Percentiles rank a stretch among this genome's conserved stretches.
Conservation (phyloP, 2,113 vertebrate genomes). For the Equus przewalskii region DNA sequence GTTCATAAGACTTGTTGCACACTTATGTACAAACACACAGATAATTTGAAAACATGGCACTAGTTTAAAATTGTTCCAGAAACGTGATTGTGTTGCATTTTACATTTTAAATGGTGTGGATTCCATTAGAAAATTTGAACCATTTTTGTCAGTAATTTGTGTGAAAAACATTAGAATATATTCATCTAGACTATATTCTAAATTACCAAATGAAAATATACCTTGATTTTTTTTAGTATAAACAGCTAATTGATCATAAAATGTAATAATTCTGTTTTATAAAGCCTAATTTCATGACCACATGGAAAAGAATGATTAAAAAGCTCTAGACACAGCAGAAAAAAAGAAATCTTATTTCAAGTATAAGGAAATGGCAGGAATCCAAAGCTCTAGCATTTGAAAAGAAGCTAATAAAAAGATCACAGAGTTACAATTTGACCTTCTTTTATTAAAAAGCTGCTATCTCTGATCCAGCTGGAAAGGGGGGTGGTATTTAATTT, state of each 20-base stretch:
- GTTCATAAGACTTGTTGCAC: background rate
- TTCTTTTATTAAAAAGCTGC: conserved; percentile 77
- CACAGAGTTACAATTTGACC: conserved; percentile 66
- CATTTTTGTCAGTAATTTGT: background rate
- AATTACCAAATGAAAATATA: conserved; percentile 9
- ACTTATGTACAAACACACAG: background rate
- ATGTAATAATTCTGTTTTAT: background rate
- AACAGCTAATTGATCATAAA: background rate
- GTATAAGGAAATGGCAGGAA: conserved; percentile 54
- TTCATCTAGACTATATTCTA: background rate
- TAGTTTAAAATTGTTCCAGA: background rate
- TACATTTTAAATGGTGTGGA: background rate
- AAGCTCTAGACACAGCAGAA: background rate
- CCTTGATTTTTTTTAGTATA: background rate
- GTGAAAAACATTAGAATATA: background rate
- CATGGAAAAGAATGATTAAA: conserved; percentile 6
- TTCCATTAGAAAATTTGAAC: background rate
- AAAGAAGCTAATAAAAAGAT: conserved; percentile 63
- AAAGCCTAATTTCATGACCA: conserved; percentile 39
- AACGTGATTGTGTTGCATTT: background rate
- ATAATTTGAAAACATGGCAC: background rate
- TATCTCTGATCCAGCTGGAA: conserved; percentile 62
- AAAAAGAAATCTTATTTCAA: background rate
- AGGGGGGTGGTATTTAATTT: conserved; percentile 54
- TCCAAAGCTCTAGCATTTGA: conserved; percentile 49